Conservation (phyloP, 2,113 vertebrate genomes). For the Dicaeum eximium region DNA sequence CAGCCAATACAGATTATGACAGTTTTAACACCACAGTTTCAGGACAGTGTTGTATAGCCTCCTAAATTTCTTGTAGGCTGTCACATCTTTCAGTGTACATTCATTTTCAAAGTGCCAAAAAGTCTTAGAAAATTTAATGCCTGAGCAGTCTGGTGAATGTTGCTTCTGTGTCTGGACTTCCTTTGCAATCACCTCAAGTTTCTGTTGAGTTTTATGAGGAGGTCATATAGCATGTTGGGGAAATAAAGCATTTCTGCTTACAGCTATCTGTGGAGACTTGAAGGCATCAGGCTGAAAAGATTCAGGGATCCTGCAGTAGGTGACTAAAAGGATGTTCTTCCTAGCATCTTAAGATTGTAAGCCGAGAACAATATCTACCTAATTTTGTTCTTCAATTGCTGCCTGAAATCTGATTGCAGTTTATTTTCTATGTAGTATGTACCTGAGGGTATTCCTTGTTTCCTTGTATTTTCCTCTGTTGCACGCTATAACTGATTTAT, state of each 20-base stretch:
- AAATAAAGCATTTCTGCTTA: neutral
- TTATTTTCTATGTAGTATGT: neutral
- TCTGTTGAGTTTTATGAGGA: neutral
- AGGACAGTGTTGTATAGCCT: neutral
- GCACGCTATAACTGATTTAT: neutral
- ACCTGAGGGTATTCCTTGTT: neutral
- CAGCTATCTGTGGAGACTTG: neutral
- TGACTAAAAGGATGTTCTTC: neutral
- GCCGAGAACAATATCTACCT: neutral
- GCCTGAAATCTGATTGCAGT: neutral
- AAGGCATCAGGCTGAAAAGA: neutral
- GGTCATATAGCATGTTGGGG: neutral
- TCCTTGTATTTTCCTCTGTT: neutral
- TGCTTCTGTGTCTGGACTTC: neutral
- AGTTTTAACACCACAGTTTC: neutral
- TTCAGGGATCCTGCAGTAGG: neutral
- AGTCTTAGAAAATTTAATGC: neutral
- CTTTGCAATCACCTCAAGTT: neutral
- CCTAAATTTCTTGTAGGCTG: neutral
- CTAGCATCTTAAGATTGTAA: neutral
- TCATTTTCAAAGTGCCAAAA: neutral
- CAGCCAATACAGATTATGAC: neutral
- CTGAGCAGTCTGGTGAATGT: neutral
- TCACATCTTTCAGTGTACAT: neutral
- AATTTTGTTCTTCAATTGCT: neutral